A percentile compares a stretch with the other conserved stretches of the same genome.
Conservation (phyloP, 2,113 vertebrate species). For the Heptranchias perlo region DNA sequence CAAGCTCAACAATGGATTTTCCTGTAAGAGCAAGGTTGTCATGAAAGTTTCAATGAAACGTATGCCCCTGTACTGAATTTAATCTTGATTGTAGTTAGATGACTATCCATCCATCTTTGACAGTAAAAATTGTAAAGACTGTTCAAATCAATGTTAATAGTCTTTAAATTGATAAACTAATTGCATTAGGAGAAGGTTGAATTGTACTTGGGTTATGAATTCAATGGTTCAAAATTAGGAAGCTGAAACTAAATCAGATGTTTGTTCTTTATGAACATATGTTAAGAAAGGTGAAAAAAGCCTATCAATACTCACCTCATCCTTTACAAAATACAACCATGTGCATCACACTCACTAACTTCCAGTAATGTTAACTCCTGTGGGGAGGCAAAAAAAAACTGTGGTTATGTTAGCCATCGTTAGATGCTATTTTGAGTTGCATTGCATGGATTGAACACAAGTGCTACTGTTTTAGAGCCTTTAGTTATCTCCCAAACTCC, state of each 20-base stretch:
- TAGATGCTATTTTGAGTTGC: not conserved
- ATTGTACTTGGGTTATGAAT: not conserved
- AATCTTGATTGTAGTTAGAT: not conserved
- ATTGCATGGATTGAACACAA: not conserved
- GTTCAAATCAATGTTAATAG: not conserved
- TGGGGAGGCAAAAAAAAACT: not conserved
- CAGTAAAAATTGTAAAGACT: not conserved
- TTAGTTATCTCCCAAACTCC: not conserved
- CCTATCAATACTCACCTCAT: not conserved
- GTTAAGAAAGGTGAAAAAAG: not conserved
- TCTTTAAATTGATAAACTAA: not conserved
- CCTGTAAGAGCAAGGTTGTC: not conserved
- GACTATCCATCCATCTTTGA: not conserved
- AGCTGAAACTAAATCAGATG: not conserved
- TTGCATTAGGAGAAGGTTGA: not conserved
- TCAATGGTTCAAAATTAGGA: not conserved
- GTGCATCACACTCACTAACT: not conserved
- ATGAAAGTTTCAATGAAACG: not conserved
- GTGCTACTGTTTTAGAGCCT: not conserved
- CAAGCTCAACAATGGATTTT: not conserved
- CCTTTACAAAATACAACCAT: not conserved
- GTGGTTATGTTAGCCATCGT: not conserved
- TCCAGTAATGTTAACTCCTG: not conserved
- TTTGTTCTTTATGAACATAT: not conserved
- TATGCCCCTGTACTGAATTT: not conserved